Evolutionary conservation across 2,888 invertebrate genomes (phyloP).

Genomic region (Ganaspis brasiliensis): DNA sequence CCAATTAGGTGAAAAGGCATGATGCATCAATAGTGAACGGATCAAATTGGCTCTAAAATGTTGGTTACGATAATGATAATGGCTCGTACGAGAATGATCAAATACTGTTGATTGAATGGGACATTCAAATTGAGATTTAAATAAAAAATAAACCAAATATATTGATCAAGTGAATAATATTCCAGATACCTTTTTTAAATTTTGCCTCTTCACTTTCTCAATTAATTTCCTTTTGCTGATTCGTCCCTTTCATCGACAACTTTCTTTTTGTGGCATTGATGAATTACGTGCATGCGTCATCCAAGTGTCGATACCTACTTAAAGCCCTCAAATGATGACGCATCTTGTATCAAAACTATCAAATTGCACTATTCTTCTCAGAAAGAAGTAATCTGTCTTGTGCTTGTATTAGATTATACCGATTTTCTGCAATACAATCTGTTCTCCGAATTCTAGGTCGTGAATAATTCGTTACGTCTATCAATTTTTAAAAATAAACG

Average conservation of each 20-base stretch:
- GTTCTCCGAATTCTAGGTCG: not conserved
- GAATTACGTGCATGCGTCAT: constrained; percentile 3
- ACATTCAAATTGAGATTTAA: no score
- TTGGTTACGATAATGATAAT: no score
- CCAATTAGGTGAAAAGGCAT: no score
- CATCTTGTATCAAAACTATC: constrained; percentile 3
- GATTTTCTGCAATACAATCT: not conserved
- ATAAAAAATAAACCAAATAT: no score
- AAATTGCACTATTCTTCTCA: constrained; percentile 9
- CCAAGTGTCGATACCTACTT: constrained; percentile 12
- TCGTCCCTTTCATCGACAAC: not conserved
- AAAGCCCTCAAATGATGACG: not conserved
- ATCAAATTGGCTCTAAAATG: no score
- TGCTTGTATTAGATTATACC: not conserved
- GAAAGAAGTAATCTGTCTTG: not conserved
- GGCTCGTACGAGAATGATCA: no score
- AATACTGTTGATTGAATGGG: no score
- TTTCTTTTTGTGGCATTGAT: constrained; percentile 12
- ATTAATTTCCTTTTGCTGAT: not conserved
- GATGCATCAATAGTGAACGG: no score
- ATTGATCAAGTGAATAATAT: no score
- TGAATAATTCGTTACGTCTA: no score
- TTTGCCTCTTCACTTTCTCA: not conserved
- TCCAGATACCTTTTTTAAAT: no score
- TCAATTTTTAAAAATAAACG: no score